phyloP scores from a whole-genome alignment of 2,797 vertebrate species.

The Lithobates sylvaticus region DNA sequence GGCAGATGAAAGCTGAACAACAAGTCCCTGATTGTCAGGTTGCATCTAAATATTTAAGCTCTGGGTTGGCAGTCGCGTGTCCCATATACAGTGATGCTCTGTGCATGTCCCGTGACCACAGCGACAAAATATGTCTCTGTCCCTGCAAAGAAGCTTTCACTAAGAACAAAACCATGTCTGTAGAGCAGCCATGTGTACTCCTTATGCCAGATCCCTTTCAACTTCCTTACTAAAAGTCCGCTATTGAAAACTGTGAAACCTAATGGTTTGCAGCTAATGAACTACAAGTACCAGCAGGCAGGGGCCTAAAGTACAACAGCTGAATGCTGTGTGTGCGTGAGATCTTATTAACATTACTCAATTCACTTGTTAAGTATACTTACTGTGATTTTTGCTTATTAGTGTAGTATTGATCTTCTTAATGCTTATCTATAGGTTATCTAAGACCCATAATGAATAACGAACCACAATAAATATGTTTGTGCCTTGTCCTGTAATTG shows the following conservation, averaged over 20 bases:
- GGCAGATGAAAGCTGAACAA: constrained; percentile 76
- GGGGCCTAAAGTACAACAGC: background rate
- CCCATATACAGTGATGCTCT: constrained; percentile 80
- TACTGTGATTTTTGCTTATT: background rate
- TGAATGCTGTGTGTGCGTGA: too few species aligned
- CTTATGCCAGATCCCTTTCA: background rate
- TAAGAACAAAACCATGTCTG: constrained; percentile 76
- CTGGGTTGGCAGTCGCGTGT: constrained; percentile 79
- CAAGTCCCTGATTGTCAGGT: constrained; percentile 81
- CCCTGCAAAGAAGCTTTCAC: constrained; percentile 72
- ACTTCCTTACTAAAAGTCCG: background rate
- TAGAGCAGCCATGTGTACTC: background rate
- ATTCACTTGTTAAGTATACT: background rate
- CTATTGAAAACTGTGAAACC: background rate
- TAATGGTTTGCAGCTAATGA: background rate
- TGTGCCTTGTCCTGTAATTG: background rate
- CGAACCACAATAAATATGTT: background rate
- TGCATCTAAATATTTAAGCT: constrained; percentile 86
- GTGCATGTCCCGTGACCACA: constrained; percentile 82
- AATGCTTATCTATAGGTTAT: background rate
- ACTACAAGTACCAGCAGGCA: background rate
- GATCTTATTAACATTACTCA: too few species aligned
- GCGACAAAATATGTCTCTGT: constrained; percentile 77
- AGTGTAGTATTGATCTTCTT: background rate
- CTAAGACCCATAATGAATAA: background rate